Conservation (phyloP, 2,113 vertebrate species). For the Larimichthys crocea region DNA sequence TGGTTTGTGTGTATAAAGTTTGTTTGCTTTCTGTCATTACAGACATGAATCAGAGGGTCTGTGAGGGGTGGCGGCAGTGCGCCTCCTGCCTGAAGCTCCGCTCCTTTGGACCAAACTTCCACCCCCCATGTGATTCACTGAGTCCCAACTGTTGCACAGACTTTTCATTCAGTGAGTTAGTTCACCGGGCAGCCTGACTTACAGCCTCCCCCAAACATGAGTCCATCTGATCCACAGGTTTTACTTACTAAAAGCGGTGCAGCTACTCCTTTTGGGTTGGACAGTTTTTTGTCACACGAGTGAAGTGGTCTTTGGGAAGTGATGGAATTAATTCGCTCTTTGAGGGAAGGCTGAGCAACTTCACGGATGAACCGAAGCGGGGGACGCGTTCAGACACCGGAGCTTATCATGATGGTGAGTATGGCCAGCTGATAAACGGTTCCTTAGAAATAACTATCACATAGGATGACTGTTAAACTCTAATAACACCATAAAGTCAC, state of each 20-base stretch:
- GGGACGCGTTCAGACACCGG: conserved; percentile 50
- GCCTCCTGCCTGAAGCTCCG: conserved; percentile 50
- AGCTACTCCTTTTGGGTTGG: neutral
- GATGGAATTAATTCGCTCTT: conserved; percentile 51
- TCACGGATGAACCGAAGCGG: conserved; percentile 52
- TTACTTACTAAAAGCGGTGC: neutral
- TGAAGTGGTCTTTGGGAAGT: conserved; percentile 39
- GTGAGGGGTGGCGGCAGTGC: neutral
- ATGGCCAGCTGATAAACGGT: conserved; percentile 9
- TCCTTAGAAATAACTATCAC: neutral
- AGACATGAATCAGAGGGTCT: neutral
- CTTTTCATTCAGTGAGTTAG: conserved; percentile 24
- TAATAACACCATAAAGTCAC: neutral
- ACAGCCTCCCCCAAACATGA: conserved; percentile 50
- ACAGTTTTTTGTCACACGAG: conserved; percentile 19
- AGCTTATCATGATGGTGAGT: conserved; percentile 66
- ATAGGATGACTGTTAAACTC: neutral
- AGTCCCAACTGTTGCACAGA: conserved; percentile 35
- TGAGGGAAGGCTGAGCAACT: conserved; percentile 57
- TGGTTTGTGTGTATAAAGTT: conserved; percentile 8
- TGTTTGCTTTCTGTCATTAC: neutral
- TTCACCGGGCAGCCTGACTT: conserved; percentile 14
- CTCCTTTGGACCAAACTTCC: conserved; percentile 58
- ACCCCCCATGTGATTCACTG: conserved; percentile 37
- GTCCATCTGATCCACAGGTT: conserved; percentile 24